Percentiles rank a stretch among this genome's conserved stretches.
Conservation (phyloP, 30 jellyfish, hydroid and myxozoan species). For the Aurelia sp. region DNA sequence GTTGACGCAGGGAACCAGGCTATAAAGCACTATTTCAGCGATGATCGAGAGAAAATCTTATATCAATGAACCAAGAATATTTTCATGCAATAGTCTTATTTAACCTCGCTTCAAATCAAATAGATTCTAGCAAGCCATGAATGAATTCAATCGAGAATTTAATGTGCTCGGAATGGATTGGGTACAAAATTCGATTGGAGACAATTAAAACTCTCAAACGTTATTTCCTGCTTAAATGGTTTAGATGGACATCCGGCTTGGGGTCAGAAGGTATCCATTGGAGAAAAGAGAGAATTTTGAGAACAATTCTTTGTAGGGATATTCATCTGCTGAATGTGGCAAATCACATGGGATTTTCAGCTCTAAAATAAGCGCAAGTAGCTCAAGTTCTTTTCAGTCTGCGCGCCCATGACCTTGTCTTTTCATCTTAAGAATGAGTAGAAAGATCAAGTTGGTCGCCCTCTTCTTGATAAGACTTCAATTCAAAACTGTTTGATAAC, state of each 20-base stretch:
- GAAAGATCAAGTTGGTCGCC: background rate
- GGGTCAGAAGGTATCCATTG: constrained; percentile 45
- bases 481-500: too few relatives aligned
- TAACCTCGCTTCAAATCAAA: background rate
- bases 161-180: constrained; percentile 29
- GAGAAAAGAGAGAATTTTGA: background rate
- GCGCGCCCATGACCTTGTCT: background rate
- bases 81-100: too few relatives aligned
- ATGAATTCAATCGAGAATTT: constrained; percentile 15
- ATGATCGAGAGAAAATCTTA: too few relatives aligned
- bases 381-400: too few relatives aligned
- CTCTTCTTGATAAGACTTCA: too few relatives aligned
- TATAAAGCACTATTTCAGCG: too few relatives aligned
- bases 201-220: constrained; percentile 45
- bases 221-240: constrained; percentile 62
- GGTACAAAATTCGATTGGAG: constrained; percentile 31
- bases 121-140: background rate
- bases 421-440: background rate
- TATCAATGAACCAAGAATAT: too few relatives aligned
- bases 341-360: constrained; percentile 1
- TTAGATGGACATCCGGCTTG: constrained; percentile 62
- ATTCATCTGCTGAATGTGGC: background rate
- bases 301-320: constrained; percentile 21
- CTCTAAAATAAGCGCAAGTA: too few relatives aligned
- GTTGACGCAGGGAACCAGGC: too few relatives aligned